A percentile compares a stretch with the other conserved stretches of the same genome.
Conservation (phyloP, 1,140 invertebrate species). For the Drosophila mauritiana region DNA sequence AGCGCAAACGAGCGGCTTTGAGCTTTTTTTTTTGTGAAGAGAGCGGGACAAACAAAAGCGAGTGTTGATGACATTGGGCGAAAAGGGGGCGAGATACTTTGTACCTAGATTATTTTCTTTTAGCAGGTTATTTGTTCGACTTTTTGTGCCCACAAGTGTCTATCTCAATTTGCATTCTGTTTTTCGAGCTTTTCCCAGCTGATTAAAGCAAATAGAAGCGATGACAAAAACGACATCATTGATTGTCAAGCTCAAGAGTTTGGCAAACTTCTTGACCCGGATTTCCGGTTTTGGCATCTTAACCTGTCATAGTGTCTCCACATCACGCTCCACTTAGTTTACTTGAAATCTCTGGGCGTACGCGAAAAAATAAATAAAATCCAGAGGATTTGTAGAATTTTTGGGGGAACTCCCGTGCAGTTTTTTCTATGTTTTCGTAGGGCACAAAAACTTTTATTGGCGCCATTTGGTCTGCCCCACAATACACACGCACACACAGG, state of each 20-base stretch:
- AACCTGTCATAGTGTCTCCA: conserved; percentile 29
- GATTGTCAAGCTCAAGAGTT: conserved; percentile 26
- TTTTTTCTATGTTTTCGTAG: conserved; percentile 13
- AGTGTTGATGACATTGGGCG: conserved; percentile 1
- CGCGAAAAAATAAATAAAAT: conserved; percentile 25
- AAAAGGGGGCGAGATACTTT: conserved; percentile 6
- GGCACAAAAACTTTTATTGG: conserved; percentile 72
- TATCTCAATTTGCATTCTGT: conserved; percentile 56
- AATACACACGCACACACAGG: conserved; percentile 12
- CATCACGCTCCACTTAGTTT: conserved; percentile 20
- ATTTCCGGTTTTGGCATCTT: conserved; percentile 2
- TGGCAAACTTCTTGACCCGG: conserved; percentile 8
- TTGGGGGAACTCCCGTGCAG: neutral
- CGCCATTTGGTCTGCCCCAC: conserved; percentile 74
- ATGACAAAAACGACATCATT: conserved; percentile 19
- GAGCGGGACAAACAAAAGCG: conserved; percentile 1
- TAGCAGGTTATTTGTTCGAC: conserved; percentile 31
- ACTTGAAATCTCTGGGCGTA: conserved; percentile 15
- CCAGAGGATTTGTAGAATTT: conserved; percentile 18
- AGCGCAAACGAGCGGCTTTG: conserved; percentile 15
- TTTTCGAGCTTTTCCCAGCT: conserved; percentile 26
- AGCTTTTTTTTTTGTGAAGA: conserved; percentile 20
- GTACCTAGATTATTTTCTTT: conserved; percentile 52
- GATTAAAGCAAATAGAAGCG: conserved; percentile 52
- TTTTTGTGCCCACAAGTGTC: conserved; percentile 5